Percentiles rank a stretch among this genome's conserved stretches.
These are phyloP conservation scores for Pecten maximus DNA, from an alignment of 2,888 invertebrate genomes.

Conservation along the genomic window DNA sequence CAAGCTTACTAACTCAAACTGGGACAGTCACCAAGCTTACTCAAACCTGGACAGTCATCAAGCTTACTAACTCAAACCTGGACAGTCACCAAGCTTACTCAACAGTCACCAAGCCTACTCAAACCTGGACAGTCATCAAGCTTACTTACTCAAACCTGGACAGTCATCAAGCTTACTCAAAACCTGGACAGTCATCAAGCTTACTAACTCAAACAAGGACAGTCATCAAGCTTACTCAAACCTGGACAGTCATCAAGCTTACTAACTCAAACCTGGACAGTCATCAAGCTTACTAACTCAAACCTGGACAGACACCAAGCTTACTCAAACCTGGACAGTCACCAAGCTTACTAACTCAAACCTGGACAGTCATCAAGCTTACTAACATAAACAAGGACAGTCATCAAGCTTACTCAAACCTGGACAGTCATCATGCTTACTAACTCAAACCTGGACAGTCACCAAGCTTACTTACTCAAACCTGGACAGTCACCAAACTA, in stretches of 20 bases:
- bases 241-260: neutral
- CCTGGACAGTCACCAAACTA: neutral
- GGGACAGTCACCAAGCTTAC: neutral
- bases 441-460: neutral
- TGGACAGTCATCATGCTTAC: neutral
- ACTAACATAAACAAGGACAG: neutral
- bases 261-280: neutral
- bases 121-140: no score
- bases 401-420: neutral
- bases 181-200: neutral
- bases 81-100: no score
- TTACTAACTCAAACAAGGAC: neutral
- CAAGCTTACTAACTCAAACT: neutral
- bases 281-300: neutral
- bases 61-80: no score
- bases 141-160: no score
- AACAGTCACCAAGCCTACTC: no score
- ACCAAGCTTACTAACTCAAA: neutral
- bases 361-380: neutral
- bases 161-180: no score
- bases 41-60: no score
- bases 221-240: neutral
- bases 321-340: neutral
- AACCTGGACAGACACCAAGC: neutral
- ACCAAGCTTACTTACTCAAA: neutral